phyloP scores from a whole-genome alignment of 2,113 vertebrate genomes.

The Glaucomys volans region DNA sequence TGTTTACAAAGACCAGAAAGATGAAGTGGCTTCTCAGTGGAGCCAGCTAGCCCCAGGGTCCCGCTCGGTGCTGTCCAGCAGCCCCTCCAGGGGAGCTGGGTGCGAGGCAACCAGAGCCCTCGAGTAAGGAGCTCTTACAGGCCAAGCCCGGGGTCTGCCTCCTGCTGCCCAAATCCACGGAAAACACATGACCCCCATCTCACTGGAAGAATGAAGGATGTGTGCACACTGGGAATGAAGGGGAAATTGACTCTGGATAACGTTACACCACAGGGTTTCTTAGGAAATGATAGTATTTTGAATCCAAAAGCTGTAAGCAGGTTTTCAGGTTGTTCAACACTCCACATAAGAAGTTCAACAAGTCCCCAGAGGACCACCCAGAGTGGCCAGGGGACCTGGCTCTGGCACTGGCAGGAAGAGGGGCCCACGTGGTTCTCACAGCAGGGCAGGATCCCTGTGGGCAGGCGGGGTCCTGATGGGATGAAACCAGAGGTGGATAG shows the following conservation, averaged over 20 bases:
- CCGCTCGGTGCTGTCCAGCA: not conserved
- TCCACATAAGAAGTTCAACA: not conserved
- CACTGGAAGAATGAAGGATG: constrained; percentile 27
- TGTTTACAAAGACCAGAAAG: not conserved
- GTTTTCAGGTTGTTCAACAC: not conserved
- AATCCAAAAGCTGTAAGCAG: constrained; percentile 61
- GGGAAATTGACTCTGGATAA: constrained; percentile 71
- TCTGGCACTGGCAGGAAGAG: not conserved
- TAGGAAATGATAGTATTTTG: constrained; percentile 72
- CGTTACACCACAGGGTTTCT: constrained; percentile 59
- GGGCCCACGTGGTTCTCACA: not conserved
- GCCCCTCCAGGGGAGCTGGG: not conserved
- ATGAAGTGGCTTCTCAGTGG: not conserved
- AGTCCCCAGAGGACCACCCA: not conserved
- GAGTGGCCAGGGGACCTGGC: not conserved
- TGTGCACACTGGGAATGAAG: constrained; percentile 63
- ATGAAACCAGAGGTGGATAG: not conserved
- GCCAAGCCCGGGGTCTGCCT: not conserved
- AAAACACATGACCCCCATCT: not conserved
- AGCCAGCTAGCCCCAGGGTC: not conserved
- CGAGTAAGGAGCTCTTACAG: not conserved
- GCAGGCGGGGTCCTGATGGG: accelerated
- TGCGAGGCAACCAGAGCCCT: accelerated
- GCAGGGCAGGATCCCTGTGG: not conserved
- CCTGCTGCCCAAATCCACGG: not conserved